Percentiles rank a stretch among this genome's conserved stretches.
These are phyloP conservation scores for Cyanistes caeruleus DNA, from an alignment of 2,113 vertebrate species.

Conservation along the genomic window DNA sequence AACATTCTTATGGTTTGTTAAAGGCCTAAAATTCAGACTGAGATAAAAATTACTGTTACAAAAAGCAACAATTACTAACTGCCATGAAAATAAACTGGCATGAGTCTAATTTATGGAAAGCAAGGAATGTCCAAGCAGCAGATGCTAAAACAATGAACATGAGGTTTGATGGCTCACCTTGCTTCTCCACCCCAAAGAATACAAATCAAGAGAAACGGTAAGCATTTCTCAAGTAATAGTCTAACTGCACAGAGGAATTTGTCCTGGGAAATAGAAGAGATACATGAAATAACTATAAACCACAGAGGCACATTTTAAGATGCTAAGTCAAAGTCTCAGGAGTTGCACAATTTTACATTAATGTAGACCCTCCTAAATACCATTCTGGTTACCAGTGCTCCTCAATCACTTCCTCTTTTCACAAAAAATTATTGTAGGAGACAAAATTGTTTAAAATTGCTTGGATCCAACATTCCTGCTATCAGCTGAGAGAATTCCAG, in stretches of 20 bases:
- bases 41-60: slow-evolving; percentile 4
- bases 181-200: background rate
- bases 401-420: background rate
- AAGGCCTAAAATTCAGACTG: background rate
- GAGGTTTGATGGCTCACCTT: background rate
- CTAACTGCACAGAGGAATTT: background rate
- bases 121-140: slow-evolving; percentile 69
- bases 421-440: background rate
- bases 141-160: slow-evolving; percentile 35
- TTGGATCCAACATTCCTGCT: background rate
- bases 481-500: background rate
- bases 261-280: background rate
- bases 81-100: slow-evolving; percentile 32
- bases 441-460: background rate
- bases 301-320: background rate
- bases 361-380: background rate
- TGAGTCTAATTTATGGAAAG: slow-evolving; percentile 66
- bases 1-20: slow-evolving; percentile 12
- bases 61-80: background rate
- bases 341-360: background rate
- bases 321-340: background rate
- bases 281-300: background rate
- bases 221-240: background rate
- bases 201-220: background rate
- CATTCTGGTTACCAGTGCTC: background rate